Evolutionary conservation across 2,113 vertebrate genomes (phyloP), one percentile per base, ranked within the genome.

Genomic region (Bubo bubo): DNA sequence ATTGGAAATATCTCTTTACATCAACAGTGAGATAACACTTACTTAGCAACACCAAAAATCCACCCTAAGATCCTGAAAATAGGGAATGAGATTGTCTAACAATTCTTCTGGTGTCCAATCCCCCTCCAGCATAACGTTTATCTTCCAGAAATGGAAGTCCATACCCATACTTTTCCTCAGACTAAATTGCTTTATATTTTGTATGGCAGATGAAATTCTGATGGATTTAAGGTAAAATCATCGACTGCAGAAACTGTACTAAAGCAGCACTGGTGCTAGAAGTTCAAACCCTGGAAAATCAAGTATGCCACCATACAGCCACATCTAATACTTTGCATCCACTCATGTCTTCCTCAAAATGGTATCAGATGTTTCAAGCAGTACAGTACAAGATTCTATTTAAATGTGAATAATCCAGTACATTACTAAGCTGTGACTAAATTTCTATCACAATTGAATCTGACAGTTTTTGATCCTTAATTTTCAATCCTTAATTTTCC

Each of bases 51-150:
- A 64, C 11, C 21, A 79, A 70, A 75, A 67, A 21, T 28, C 20
- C 37, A 66, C 16, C 47, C 39, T 53, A 60, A 14, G 28, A 49
- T 64, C 27, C 63, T 43, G 30, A 63, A 76, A 62, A 19, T 30
- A 76, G 62, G 22, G n/a, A 80, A 41, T 11, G 9, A 56, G 12
- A 39, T 14, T 22, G 12, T 23, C 59, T n/a, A 64, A 30, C 14
- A 27, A 5, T 26, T 79, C 20, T 58, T 66, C 35, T 19, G 14
- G 10, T n/a, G 21, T 32, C 11, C 41, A 21, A 59, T 59, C 19
- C 26, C 10, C 24, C 6, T 39, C 39, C n/a, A 45, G 9, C 34
- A n/a, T 3, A 70, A 26, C 0, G 0, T 16, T 70, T 21, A 2
- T 16, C 9, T 77, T 64, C 32, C 19, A 76, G 6, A 66, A 71